Conservation (phyloP, 2,888 invertebrate genomes). For the Coleophora flavipennella region DNA sequence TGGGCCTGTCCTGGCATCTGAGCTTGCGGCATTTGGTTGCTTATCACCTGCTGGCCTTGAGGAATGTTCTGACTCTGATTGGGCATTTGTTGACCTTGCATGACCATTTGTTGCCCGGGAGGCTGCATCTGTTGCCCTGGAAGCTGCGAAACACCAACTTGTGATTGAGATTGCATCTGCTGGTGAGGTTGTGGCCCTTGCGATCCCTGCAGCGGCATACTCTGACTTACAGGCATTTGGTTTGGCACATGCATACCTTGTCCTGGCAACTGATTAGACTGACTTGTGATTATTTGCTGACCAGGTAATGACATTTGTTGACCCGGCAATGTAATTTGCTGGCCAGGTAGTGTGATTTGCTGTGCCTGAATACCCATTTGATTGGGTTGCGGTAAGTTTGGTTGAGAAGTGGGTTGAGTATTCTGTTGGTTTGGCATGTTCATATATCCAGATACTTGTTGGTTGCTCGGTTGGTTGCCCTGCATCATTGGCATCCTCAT, state of each 20-base stretch:
- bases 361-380: neutral
- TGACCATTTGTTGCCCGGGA: constrained; percentile 34
- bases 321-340: constrained; percentile 33
- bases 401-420: constrained; percentile 23
- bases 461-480: constrained; percentile 38
- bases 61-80: constrained; percentile 32
- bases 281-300: constrained; percentile 30
- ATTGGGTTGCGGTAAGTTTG: constrained; percentile 9
- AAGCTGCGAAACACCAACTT: constrained; percentile 24
- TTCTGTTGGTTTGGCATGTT: constrained; percentile 40
- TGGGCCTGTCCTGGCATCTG: neutral
- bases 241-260: constrained; percentile 31
- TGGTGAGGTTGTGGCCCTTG: constrained; percentile 29
- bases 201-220: constrained; percentile 24
- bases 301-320: constrained; percentile 37
- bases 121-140: constrained; percentile 29
- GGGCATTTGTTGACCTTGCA: constrained; percentile 33
- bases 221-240: constrained; percentile 33
- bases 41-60: constrained; percentile 11
- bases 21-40: neutral
- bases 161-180: constrained; percentile 20
- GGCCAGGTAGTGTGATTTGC: constrained; percentile 33
- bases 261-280: constrained; percentile 16
- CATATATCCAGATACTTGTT: constrained; percentile 31
- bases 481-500: constrained; percentile 57